These are phyloP conservation scores for Pardalotus punctatus DNA, from an alignment of 2,113 vertebrate species.

Conservation along the genomic window DNA sequence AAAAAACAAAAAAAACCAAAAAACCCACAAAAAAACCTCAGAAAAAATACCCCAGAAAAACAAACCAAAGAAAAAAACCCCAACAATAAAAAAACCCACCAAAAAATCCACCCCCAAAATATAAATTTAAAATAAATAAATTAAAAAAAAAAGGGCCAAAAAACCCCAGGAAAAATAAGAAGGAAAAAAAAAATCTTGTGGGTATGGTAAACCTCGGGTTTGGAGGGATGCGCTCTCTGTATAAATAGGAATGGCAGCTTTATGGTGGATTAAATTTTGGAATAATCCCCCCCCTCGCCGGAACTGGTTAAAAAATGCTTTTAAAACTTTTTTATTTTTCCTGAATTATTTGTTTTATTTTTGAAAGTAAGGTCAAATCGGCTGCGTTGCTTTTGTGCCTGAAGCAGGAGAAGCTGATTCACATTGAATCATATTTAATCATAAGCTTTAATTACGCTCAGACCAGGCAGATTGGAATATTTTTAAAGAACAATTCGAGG, in stretches of 20 bases:
- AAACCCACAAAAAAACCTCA: no score
- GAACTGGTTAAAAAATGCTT: fast-evolving
- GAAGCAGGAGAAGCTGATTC: neutral
- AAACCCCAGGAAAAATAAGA: no score
- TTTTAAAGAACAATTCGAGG: neutral
- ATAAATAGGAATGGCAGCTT: fast-evolving
- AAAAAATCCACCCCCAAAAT: no score
- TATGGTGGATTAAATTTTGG: no score
- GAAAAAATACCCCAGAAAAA: no score
- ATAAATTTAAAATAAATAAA: no score
- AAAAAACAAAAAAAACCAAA: no score
- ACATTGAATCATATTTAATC: neutral
- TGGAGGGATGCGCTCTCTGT: neutral
- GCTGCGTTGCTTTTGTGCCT: neutral
- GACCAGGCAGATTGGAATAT: neutral
- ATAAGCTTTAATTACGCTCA: neutral
- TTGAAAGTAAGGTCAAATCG: neutral
- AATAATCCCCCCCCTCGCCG: fast-evolving
- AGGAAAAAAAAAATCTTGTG: neutral
- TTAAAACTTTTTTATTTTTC: fast-evolving
- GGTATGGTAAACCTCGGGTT: no score
- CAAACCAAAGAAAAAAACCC: no score
- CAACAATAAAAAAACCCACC: no score
- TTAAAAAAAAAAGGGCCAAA: no score
- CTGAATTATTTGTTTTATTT: neutral